Evolutionary conservation across 2,888 invertebrate genomes (phyloP).

Genomic region (Rhagium mordax): DNA sequence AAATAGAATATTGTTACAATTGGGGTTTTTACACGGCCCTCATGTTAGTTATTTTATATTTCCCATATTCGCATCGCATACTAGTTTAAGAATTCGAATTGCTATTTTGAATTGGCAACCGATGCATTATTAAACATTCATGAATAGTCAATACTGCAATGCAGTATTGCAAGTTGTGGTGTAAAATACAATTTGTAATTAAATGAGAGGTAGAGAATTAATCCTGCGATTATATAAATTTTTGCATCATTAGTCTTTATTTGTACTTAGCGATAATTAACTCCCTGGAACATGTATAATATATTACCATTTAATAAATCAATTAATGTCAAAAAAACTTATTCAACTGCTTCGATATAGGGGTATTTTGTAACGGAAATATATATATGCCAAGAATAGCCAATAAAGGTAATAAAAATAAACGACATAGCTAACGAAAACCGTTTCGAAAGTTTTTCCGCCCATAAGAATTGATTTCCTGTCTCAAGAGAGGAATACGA

Average conservation of each 20-base stretch:
- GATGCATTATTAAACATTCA: neutral
- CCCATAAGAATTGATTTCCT: slow-evolving; percentile 19
- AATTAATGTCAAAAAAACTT: neutral
- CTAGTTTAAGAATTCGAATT: too few relatives aligned
- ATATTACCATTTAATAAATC: too few relatives aligned
- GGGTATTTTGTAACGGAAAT: neutral
- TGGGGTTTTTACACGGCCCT: too few relatives aligned
- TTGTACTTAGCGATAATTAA: too few relatives aligned
- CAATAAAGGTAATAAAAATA: slow-evolving; percentile 12
- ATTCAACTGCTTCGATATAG: neutral
- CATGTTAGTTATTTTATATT: neutral
- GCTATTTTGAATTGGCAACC: neutral
- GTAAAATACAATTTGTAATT: neutral
- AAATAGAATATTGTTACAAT: too few relatives aligned
- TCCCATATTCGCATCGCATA: too few relatives aligned
- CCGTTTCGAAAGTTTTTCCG: slow-evolving; percentile 4
- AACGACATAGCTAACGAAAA: slow-evolving; percentile 6
- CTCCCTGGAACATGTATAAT: too few relatives aligned
- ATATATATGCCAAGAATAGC: neutral
- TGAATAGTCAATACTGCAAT: neutral
- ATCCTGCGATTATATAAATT: too few relatives aligned
- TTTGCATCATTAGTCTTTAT: too few relatives aligned
- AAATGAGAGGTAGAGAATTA: neutral
- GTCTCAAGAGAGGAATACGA: neutral
- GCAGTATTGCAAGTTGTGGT: neutral